Base-by-base conservation (phyloP, 64 coral and sea anemone genomes). In the Porites australiensis region DNA sequence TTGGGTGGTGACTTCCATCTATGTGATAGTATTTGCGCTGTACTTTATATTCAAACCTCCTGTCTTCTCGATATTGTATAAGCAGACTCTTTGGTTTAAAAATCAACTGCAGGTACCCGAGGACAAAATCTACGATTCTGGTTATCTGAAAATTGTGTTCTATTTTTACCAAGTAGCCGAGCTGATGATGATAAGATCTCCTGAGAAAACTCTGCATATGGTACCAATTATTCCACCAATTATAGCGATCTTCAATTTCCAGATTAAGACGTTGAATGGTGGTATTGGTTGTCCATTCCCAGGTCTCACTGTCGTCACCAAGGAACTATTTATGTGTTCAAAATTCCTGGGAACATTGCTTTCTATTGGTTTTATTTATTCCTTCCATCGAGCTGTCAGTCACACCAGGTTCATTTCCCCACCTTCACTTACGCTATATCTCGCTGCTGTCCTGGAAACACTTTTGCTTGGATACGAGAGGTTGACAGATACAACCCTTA, bases 111-210 rank as follows among this genome's bases (percentile, higher is more conserved):
- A 3, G 48, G 13, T 57, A 44, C 19, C 55, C 8, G 60, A 16
- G 5, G 18, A 49, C 37, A 16, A 66, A 2, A 44, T 47, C 47
- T 45, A 77, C 82, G 79, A 90, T 57, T 6, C 87, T 13, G 95
- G 91, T 80, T 96, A 87, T 74, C 37, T 94, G 22, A 94, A 96
- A 37, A 96, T 96, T 20, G 8, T 88, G 6, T 94, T 96, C 71
- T 96, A 96, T 18, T 96, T 91, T 77, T 96, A 96, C 63, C 95
- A 96, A 63, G 92, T 94, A 8, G 92, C 54, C 6, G 93, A 82
- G 6, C 14, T 96, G n/a, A 12, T 96, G 3, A 68, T 94, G 13
- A 15, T 94, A 96, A 63, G 86, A 96, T 16, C n/a, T n/a, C n/a
- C n/a, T n/a, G n/a, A n/a, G n/a, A n/a, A n/a, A n/a, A n/a, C n/a